Evolutionary conservation across 1,140 invertebrate genomes (phyloP).

Genomic region (Bombus confusus): DNA sequence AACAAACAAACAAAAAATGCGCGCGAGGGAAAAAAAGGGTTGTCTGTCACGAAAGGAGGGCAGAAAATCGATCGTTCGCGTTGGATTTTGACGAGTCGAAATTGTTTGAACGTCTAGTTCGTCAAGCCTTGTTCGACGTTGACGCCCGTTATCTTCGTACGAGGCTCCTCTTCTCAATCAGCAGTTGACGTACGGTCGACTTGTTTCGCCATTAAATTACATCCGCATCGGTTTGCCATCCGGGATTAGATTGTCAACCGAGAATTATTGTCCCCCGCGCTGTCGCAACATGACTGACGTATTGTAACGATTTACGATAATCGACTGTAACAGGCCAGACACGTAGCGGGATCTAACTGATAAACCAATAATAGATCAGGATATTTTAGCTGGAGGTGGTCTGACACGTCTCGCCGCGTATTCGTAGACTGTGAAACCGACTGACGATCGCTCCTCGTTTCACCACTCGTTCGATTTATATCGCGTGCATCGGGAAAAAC

Average conservation of each 20-base stretch:
- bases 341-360: constrained; percentile 56
- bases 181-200: constrained; percentile 57
- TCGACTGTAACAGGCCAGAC: constrained; percentile 64
- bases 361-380: constrained; percentile 70
- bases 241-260: constrained; percentile 70
- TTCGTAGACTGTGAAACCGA: constrained; percentile 28
- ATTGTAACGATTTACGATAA: constrained; percentile 73
- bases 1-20: background rate
- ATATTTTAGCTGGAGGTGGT: constrained; percentile 42
- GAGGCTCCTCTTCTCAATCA: constrained; percentile 63
- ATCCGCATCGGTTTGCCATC: constrained; percentile 64
- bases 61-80: background rate
- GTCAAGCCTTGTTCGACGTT: background rate
- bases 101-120: constrained; percentile 7
- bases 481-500: too few relatives aligned
- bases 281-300: constrained; percentile 67
- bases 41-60: background rate
- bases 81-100: constrained; percentile 1
- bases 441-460: background rate
- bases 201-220: constrained; percentile 72
- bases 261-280: constrained; percentile 66
- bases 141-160: constrained; percentile 51
- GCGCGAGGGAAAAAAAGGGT: too few relatives aligned
- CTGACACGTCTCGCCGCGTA: constrained; percentile 1
- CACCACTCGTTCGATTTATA: too few relatives aligned